These are phyloP conservation scores for Xylophagus ater DNA, from an alignment of 2,888 invertebrate genomes.

Conservation along the genomic window DNA sequence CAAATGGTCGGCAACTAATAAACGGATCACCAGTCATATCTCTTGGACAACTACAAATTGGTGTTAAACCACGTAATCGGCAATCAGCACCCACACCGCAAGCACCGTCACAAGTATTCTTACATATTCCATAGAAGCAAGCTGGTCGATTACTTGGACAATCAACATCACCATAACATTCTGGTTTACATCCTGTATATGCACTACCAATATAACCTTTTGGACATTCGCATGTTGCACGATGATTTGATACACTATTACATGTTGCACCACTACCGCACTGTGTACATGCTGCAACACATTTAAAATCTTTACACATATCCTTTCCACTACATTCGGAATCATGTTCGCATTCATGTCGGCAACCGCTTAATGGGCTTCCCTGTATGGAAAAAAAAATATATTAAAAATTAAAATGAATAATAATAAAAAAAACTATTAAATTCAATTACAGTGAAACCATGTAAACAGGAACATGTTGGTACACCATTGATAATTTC, in stretches of 20 bases:
- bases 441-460: constrained; percentile 44
- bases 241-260: constrained; percentile 59
- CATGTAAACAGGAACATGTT: constrained; percentile 66
- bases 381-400: constrained; percentile 41
- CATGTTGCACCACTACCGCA: constrained; percentile 74
- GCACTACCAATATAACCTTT: constrained; percentile 73
- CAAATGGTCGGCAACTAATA: constrained; percentile 67
- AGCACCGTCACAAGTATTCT: constrained; percentile 70
- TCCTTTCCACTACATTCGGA: constrained; percentile 58
- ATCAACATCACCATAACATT: constrained; percentile 68
- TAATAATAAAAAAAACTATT: neutral
- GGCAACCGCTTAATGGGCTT: constrained; percentile 64
- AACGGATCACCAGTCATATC: constrained; percentile 85
- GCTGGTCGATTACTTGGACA: constrained; percentile 68
- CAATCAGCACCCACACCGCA: constrained; percentile 75
- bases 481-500: constrained; percentile 65
- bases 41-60: constrained; percentile 75
- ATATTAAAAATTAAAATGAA: neutral
- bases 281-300: constrained; percentile 61
- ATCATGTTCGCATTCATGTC: constrained; percentile 73
- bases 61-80: constrained; percentile 63
- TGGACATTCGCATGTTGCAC: constrained; percentile 68
- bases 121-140: constrained; percentile 70
- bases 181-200: constrained; percentile 62
- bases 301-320: constrained; percentile 64